Conservation (phyloP, 2,797 vertebrate genomes). For the Muscicapa striata region DNA sequence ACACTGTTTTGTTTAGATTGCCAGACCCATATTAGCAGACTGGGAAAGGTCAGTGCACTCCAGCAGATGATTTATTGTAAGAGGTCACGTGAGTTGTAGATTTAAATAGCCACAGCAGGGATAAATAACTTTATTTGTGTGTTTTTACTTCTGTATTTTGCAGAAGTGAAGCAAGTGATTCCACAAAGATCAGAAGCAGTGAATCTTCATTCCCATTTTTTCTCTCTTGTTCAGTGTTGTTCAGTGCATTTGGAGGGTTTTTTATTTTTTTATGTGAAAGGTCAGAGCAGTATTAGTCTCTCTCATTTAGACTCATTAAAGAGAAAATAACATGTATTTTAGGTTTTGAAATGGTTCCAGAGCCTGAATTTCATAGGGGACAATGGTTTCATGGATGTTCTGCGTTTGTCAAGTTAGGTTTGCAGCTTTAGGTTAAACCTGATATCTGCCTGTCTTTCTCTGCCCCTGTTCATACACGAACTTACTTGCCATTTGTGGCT, state of each 20-base stretch:
- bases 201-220: not conserved
- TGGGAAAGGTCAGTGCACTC: not conserved
- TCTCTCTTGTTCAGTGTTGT: not conserved
- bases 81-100: not conserved
- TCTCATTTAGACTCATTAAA: not conserved
- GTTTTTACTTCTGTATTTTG: not conserved
- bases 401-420: not conserved
- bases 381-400: not conserved
- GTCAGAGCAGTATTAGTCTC: not conserved
- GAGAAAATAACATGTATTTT: not conserved
- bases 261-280: not conserved
- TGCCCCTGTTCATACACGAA: accelerated
- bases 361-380: not conserved
- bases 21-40: not conserved
- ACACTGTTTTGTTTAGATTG: not conserved
- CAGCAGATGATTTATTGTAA: not conserved
- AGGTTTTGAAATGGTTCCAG: not conserved
- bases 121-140: not conserved
- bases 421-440: not conserved
- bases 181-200: not conserved
- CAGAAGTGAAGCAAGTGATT: not conserved
- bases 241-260: not conserved
- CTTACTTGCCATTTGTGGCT: not conserved
- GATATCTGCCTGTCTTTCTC: not conserved
- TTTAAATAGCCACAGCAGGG: not conserved